Percentiles rank a stretch among this genome's conserved stretches.
Evolutionary conservation across 2,797 vertebrate genomes (phyloP).

Genomic region (Microcaecilia unicolor): DNA sequence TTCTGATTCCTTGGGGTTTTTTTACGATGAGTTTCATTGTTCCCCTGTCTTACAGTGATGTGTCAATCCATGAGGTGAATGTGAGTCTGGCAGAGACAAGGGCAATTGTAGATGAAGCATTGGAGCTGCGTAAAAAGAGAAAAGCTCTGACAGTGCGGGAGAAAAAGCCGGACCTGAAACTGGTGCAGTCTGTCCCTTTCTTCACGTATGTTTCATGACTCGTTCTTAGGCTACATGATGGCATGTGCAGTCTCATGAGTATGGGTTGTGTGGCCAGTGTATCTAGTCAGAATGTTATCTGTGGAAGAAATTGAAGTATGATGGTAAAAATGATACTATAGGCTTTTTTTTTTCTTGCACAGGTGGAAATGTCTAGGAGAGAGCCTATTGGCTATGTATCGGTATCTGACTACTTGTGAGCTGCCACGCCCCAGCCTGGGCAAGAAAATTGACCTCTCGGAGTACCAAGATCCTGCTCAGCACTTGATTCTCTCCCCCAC

Average conservation of each 20-base stretch:
- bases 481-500: conserved; percentile 29
- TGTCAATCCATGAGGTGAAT: conserved; percentile 76
- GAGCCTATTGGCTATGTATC: conserved; percentile 83
- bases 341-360: background rate
- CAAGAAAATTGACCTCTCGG: conserved; percentile 78
- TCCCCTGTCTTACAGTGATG: conserved; percentile 54
- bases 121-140: conserved; percentile 75
- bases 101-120: conserved; percentile 74
- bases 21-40: no score
- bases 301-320: no score
- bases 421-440: conserved; percentile 82
- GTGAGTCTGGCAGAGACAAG: conserved; percentile 73
- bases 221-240: fast-evolving
- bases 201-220: conserved; percentile 65
- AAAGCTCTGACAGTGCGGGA: conserved; percentile 65
- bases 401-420: conserved; percentile 81
- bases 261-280: background rate
- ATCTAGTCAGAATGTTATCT: background rate
- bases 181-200: conserved; percentile 73
- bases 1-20: no score
- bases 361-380: conserved; percentile 93
- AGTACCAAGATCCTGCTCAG: conserved; percentile 71
- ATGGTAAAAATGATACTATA: no score
- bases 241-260: background rate
- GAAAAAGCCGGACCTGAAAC: conserved; percentile 71